Evolutionary conservation across 2,113 vertebrate genomes (phyloP).

Genomic region (Chloebia gouldiae): DNA sequence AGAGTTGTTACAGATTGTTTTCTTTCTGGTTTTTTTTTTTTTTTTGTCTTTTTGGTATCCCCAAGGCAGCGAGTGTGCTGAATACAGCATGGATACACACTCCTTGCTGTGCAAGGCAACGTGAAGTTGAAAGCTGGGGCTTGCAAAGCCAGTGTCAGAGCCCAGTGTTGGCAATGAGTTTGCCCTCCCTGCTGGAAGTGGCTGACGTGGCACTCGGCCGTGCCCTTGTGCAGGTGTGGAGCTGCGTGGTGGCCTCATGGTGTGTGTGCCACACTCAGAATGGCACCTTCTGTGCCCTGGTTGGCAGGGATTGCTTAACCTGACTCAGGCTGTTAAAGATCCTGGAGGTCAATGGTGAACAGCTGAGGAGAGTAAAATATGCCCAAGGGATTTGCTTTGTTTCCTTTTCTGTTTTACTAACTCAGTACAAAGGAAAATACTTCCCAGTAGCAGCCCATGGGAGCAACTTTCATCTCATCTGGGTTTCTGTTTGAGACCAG

Average conservation of each 20-base stretch:
- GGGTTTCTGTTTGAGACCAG: background rate
- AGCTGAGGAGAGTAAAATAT: background rate
- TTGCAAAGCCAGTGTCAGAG: background rate
- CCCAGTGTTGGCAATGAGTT: background rate
- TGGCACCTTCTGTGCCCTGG: background rate
- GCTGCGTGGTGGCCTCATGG: fast-evolving
- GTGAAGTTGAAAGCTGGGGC: background rate
- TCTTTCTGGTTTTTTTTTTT: background rate
- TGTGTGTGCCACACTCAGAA: fast-evolving
- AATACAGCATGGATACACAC: background rate
- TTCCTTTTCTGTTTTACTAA: background rate
- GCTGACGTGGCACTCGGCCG: fast-evolving
- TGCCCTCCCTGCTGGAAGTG: fast-evolving
- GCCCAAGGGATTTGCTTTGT: background rate
- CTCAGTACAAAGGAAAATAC: background rate
- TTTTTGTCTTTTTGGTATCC: background rate
- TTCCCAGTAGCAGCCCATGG: background rate
- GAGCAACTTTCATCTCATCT: background rate
- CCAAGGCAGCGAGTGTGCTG: background rate
- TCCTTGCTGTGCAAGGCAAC: background rate
- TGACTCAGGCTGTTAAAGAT: background rate
- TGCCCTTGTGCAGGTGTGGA: background rate
- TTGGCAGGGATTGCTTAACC: background rate
- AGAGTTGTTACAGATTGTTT: background rate
- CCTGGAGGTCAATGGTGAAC: background rate